phyloP scores from a whole-genome alignment of 2,888 invertebrate species.

The Cataglyphis altisquamis region DNA sequence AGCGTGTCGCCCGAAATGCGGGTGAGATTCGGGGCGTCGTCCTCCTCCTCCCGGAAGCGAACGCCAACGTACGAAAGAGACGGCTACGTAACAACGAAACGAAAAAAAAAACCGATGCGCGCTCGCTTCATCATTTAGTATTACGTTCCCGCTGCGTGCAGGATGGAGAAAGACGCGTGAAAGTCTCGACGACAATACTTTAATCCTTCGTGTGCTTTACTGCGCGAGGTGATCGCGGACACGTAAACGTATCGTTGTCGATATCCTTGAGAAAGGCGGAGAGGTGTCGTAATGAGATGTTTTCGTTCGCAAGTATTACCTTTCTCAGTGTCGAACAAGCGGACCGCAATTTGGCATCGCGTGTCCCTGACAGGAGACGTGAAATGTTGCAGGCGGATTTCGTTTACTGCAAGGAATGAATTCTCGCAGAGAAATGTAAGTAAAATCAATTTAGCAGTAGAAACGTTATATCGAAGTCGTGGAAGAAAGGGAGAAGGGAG shows the following conservation, averaged over 20 bases:
- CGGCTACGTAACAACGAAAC: constrained; percentile 30
- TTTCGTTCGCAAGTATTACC: constrained; percentile 32
- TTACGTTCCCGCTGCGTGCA: constrained; percentile 49
- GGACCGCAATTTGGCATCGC: constrained; percentile 24
- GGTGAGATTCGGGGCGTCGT: constrained; percentile 73
- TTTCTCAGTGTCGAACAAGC: constrained; percentile 38
- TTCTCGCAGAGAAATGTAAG: background rate
- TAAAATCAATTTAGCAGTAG: background rate
- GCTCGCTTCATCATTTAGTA: constrained; percentile 61
- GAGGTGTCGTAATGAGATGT: constrained; percentile 49
- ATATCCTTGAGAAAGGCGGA: constrained; percentile 41
- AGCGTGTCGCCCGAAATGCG: constrained; percentile 68
- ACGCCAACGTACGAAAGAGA: constrained; percentile 58
- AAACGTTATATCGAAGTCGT: background rate
- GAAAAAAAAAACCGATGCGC: constrained; percentile 56
- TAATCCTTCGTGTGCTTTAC: constrained; percentile 44
- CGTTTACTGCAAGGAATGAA: background rate
- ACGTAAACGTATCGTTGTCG: constrained; percentile 32
- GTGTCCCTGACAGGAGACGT: background rate
- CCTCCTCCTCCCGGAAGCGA: constrained; percentile 64
- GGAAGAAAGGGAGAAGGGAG: background rate
- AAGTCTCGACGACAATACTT: constrained; percentile 61
- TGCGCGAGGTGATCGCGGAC: constrained; percentile 13
- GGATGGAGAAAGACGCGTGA: constrained; percentile 66
- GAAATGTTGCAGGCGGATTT: constrained; percentile 15